phyloP scores from a whole-genome alignment of 2,888 invertebrate genomes.

The Cetonia aurata region DNA sequence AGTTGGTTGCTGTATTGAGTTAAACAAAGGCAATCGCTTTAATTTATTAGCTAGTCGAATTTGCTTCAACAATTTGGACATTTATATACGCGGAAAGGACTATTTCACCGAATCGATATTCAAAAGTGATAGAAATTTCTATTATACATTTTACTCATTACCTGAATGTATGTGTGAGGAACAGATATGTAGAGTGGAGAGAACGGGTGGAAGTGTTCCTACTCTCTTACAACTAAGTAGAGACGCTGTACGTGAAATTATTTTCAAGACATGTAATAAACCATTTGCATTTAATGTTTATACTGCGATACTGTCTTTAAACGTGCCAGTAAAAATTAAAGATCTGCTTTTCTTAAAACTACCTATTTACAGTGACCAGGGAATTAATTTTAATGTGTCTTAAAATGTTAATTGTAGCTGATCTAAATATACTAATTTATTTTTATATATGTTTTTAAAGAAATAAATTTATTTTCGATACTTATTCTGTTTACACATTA shows the following conservation, averaged over 20 bases:
- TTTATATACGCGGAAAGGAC: constrained; percentile 17
- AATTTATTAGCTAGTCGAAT: constrained; percentile 31
- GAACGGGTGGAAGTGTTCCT: background rate
- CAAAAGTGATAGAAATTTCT: constrained; percentile 17
- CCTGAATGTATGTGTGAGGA: constrained; percentile 13
- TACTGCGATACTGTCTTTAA: background rate
- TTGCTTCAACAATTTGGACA: constrained; percentile 13
- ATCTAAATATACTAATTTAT: too few species aligned
- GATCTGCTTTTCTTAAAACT: constrained; percentile 14
- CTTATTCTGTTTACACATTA: background rate
- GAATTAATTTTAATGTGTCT: background rate
- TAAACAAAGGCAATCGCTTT: constrained; percentile 16
- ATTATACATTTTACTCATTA: constrained; percentile 11
- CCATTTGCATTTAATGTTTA: constrained; percentile 13
- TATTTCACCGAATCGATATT: constrained; percentile 28
- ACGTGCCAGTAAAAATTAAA: constrained; percentile 11
- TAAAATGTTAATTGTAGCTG: background rate
- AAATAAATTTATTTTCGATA: background rate
- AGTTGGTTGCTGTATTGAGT: constrained; percentile 14
- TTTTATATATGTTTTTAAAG: background rate
- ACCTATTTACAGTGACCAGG: background rate
- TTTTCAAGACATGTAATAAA: constrained; percentile 9
- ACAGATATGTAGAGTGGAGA: background rate
- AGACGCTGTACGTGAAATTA: constrained; percentile 8
- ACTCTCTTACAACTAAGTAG: constrained; percentile 26